Conservation (phyloP, 2,888 invertebrate species). For the Xestia rhomboidea region DNA sequence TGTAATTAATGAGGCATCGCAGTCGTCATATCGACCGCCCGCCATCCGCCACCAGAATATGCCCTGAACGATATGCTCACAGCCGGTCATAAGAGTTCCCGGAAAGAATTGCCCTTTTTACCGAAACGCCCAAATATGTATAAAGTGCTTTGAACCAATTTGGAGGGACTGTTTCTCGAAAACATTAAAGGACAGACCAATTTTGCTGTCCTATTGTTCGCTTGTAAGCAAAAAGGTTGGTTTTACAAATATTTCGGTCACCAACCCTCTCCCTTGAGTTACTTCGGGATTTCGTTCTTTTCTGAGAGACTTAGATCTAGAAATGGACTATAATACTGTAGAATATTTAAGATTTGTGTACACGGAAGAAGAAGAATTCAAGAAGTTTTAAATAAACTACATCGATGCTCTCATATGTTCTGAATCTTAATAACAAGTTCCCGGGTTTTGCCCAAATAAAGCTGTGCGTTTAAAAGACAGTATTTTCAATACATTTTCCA, state of each 20-base stretch:
- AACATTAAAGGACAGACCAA: constrained; percentile 38
- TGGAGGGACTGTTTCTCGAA: constrained; percentile 36
- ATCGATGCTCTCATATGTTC: not conserved
- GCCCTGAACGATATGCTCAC: constrained; percentile 8
- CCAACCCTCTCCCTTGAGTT: not conserved
- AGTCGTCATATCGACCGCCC: constrained; percentile 58
- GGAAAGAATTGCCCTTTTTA: constrained; percentile 17
- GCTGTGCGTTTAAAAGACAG: not conserved
- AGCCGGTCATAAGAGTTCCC: constrained; percentile 12
- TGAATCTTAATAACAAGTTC: not conserved
- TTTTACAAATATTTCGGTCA: constrained; percentile 32
- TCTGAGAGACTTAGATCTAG: not conserved
- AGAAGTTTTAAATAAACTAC: not conserved
- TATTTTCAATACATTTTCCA: constrained; percentile 7
- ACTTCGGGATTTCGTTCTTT: constrained; percentile 3
- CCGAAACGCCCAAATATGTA: constrained; percentile 34
- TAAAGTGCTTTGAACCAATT: constrained; percentile 40
- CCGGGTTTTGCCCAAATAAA: constrained; percentile 12
- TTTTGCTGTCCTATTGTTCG: constrained; percentile 36
- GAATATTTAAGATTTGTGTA: not conserved
- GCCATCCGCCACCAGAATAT: constrained; percentile 17
- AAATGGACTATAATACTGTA: not conserved
- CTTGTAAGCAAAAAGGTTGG: constrained; percentile 44
- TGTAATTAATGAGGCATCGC: constrained; percentile 69
- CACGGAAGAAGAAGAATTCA: no score